These are phyloP conservation scores for Escarpia spicata DNA, from an alignment of 2,888 invertebrate genomes.

Conservation along the genomic window DNA sequence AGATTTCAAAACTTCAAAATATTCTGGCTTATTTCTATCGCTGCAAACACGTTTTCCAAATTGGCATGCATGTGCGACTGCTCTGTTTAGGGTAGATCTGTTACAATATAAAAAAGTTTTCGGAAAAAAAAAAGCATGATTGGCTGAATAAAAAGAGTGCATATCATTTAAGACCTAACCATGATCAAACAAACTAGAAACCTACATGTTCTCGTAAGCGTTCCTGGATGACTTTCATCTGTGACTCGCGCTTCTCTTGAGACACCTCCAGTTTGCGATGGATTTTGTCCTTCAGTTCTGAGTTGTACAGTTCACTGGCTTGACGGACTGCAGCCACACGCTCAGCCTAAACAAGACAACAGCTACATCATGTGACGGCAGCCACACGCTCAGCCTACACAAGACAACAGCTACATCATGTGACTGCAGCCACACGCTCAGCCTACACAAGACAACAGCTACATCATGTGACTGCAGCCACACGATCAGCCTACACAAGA, in stretches of 20 bases:
- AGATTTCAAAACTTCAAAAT: neutral
- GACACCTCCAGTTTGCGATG: constrained; percentile 73
- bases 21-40: neutral
- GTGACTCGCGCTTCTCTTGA: constrained; percentile 87
- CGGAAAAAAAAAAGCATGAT: neutral
- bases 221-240: constrained; percentile 89
- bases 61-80: neutral
- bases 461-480: constrained; percentile 52
- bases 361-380: constrained; percentile 42
- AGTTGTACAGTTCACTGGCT: constrained; percentile 83
- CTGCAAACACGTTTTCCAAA: neutral
- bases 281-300: constrained; percentile 71
- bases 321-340: constrained; percentile 60
- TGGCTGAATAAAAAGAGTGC: neutral
- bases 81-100: neutral
- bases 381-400: constrained; percentile 58
- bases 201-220: constrained; percentile 91
- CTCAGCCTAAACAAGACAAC: constrained; percentile 48
- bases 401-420: neutral
- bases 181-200: neutral
- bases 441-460: constrained; percentile 45
- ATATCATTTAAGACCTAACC: neutral
- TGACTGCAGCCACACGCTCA: constrained; percentile 59
- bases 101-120: neutral
- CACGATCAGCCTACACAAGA: constrained; percentile 54